A percentile compares a stretch with the other conserved stretches of the same genome.
Evolutionary conservation across 1,140 invertebrate species (phyloP).

Genomic region (Kradibia gibbosae): DNA sequence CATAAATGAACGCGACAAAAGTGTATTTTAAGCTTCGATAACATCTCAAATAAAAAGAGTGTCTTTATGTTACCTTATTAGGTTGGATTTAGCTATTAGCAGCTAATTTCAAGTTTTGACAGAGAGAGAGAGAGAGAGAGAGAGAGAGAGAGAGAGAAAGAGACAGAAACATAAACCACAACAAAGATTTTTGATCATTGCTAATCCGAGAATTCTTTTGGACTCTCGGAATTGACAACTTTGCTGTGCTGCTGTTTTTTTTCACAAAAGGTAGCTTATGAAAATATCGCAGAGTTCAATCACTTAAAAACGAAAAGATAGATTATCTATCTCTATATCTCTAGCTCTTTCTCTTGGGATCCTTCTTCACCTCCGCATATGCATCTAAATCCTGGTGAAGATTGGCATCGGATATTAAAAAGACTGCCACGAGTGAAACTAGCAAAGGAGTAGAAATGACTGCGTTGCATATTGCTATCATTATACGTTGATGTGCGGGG

Average conservation of each 20-base stretch:
- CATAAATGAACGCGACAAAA: too few species aligned
- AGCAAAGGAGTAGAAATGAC: background rate
- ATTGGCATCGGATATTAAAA: constrained; percentile 50
- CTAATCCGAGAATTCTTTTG: background rate
- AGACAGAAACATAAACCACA: background rate
- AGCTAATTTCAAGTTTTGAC: too few species aligned
- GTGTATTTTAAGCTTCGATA: too few species aligned
- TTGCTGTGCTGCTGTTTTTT: background rate
- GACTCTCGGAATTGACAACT: constrained; percentile 19
- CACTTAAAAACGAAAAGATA: constrained; percentile 45
- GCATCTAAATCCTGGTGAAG: constrained; percentile 1
- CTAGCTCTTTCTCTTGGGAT: background rate
- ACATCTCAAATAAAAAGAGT: too few species aligned
- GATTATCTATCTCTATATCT: background rate
- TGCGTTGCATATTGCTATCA: constrained; percentile 46
- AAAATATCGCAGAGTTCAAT: constrained; percentile 50
- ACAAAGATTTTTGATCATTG: background rate
- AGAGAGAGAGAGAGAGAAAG: background rate
- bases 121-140: background rate
- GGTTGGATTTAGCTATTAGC: too few species aligned
- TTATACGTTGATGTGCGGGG: constrained; percentile 12
- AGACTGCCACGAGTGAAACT: constrained; percentile 52
- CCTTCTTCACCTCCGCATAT: background rate
- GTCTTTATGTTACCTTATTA: too few species aligned
- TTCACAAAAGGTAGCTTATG: constrained; percentile 7